phyloP scores from a whole-genome alignment of 2,113 vertebrate genomes.

The Plestiodon gilberti region DNA sequence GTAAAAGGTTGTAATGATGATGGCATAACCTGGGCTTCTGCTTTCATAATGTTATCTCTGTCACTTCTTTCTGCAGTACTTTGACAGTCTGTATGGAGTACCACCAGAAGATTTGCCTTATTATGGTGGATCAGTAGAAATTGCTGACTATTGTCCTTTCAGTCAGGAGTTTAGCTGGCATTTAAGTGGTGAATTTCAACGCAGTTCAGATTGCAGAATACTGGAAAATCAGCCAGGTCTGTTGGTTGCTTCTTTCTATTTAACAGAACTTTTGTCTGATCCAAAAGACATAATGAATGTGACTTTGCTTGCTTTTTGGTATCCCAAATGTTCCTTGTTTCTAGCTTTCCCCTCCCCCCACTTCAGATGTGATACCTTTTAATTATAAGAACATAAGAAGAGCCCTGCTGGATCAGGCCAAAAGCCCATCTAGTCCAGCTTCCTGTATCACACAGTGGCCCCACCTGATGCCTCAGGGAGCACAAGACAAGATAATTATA shows the following conservation, averaged over 20 bases:
- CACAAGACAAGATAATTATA: no score
- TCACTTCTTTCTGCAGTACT: slow-evolving; percentile 83
- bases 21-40: background rate
- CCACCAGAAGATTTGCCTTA: slow-evolving; percentile 80
- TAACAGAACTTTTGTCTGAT: background rate
- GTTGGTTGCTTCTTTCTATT: slow-evolving; percentile 47
- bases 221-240: slow-evolving; percentile 92
- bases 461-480: no score
- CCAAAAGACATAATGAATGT: no score
- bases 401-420: no score
- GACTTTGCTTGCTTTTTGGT: background rate
- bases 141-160: slow-evolving; percentile 97
- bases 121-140: slow-evolving; percentile 96
- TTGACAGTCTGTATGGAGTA: slow-evolving; percentile 87
- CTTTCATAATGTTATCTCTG: background rate
- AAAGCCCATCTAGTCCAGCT: no score
- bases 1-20: background rate
- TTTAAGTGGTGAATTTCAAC: slow-evolving; percentile 92
- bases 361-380: no score
- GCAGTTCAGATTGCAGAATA: slow-evolving; percentile 92
- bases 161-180: slow-evolving; percentile 99
- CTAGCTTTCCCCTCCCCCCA: background rate
- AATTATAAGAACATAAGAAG: no score
- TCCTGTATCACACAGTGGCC: no score
- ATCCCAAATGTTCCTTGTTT: background rate